phyloP scores from a whole-genome alignment of 1,140 invertebrate genomes.

The Zaprionus ghesquierei region DNA sequence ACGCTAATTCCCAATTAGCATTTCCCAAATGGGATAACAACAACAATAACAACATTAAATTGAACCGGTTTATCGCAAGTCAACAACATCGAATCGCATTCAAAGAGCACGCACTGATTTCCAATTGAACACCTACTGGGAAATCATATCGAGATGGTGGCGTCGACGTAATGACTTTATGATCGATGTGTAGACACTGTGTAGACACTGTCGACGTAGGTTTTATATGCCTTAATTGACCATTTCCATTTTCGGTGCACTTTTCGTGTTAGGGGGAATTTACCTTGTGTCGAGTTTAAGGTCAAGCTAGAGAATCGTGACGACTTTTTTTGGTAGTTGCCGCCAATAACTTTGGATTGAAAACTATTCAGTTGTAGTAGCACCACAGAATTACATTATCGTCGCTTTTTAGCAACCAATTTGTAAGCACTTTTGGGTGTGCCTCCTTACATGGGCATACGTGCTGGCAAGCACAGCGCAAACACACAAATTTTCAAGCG shows the following conservation, averaged over 20 bases:
- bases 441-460: slow-evolving; percentile 33
- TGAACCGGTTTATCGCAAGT: slow-evolving; percentile 4
- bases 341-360: background rate
- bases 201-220: slow-evolving; percentile 31
- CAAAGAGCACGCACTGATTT: slow-evolving; percentile 4
- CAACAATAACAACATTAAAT: slow-evolving; percentile 24
- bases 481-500: background rate
- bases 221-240: slow-evolving; percentile 7
- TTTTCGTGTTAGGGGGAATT: slow-evolving; percentile 15
- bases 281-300: slow-evolving; percentile 54
- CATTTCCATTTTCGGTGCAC: slow-evolving; percentile 52
- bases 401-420: slow-evolving; percentile 15
- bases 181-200: slow-evolving; percentile 57
- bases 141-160: slow-evolving; percentile 51
- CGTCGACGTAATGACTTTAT: slow-evolving; percentile 11
- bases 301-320: slow-evolving; percentile 16
- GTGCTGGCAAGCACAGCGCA: background rate
- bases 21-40: background rate
- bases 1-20: background rate
- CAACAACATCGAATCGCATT: slow-evolving; percentile 23
- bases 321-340: slow-evolving; percentile 48
- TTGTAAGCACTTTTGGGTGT: slow-evolving; percentile 40
- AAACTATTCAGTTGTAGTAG: background rate
- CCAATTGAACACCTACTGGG: slow-evolving; percentile 45
- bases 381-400: background rate